Evolutionary conservation across 2,113 vertebrate species (phyloP).

Genomic region (Alexandromys fortis): DNA sequence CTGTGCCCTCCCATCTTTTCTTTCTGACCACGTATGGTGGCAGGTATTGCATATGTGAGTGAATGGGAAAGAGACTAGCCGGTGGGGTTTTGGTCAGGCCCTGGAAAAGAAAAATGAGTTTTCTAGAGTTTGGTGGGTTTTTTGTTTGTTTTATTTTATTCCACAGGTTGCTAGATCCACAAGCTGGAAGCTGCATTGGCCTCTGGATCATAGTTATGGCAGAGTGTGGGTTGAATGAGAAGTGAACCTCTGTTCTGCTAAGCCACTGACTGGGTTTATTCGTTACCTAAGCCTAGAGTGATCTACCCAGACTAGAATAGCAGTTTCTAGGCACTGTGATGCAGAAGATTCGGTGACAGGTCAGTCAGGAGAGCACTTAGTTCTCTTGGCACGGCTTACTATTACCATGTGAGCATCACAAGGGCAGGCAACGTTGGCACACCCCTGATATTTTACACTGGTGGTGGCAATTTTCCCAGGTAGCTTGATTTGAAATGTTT

Average conservation of each 20-base stretch:
- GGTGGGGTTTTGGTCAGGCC: no score
- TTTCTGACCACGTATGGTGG: neutral
- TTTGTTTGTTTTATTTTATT: no score
- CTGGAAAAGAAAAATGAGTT: no score
- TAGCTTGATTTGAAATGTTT: slow-evolving; percentile 5
- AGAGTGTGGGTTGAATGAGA: neutral
- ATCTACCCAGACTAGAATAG: neutral
- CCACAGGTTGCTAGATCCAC: neutral
- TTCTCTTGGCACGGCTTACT: neutral
- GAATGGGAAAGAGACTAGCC: no score
- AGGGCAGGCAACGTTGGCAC: neutral
- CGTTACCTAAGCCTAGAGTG: neutral
- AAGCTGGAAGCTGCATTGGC: neutral
- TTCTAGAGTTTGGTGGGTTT: no score
- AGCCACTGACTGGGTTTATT: neutral
- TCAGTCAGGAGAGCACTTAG: neutral
- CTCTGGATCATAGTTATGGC: neutral
- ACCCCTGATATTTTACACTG: neutral
- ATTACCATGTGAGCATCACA: neutral
- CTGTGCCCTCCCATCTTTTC: neutral
- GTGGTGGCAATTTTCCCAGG: neutral
- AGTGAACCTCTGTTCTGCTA: neutral
- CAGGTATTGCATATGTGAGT: neutral
- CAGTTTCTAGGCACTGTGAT: neutral
- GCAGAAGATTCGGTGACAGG: neutral